Percentiles rank a stretch among this genome's conserved stretches.
These are phyloP conservation scores for Micropterix aruncella DNA, from an alignment of 2,888 invertebrate species.

Conservation along the genomic window DNA sequence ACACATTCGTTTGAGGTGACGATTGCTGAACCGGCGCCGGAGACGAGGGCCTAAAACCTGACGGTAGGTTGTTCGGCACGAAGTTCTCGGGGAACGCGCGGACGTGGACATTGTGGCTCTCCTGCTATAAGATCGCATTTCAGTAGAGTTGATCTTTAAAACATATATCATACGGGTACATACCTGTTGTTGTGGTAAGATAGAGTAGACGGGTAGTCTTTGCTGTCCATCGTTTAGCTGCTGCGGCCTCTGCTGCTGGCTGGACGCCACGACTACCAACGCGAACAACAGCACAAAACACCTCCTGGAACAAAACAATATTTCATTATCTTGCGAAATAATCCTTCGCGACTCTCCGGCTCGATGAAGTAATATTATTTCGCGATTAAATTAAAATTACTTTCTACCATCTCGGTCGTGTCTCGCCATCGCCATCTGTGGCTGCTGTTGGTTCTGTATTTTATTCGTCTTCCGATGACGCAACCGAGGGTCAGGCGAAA, in stretches of 20 bases:
- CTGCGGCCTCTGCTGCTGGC: too few species aligned
- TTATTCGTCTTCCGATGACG: too few species aligned
- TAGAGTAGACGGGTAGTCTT: neutral
- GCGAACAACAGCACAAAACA: neutral
- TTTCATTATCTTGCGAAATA: too few species aligned
- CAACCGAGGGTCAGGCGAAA: too few species aligned
- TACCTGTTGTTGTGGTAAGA: neutral
- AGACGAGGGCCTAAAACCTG: conserved; percentile 30
- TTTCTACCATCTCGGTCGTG: neutral
- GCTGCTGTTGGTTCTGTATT: too few species aligned
- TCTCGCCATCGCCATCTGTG: too few species aligned
- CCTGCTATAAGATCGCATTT: conserved; percentile 17
- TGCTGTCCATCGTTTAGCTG: too few species aligned
- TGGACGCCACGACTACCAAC: neutral
- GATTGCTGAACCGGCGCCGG: conserved; percentile 18
- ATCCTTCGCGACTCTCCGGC: neutral
- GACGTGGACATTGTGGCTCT: conserved; percentile 32
- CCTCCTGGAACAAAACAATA: neutral
- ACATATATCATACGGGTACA: too few species aligned
- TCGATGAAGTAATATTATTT: neutral
- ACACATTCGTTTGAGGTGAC: too few species aligned
- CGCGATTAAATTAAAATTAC: neutral
- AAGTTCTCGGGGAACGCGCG: conserved; percentile 29
- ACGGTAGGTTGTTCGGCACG: conserved; percentile 25
- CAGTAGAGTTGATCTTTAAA: too few species aligned